phyloP scores from a whole-genome alignment of 2,888 invertebrate species.

The Schizaphis graminum region DNA sequence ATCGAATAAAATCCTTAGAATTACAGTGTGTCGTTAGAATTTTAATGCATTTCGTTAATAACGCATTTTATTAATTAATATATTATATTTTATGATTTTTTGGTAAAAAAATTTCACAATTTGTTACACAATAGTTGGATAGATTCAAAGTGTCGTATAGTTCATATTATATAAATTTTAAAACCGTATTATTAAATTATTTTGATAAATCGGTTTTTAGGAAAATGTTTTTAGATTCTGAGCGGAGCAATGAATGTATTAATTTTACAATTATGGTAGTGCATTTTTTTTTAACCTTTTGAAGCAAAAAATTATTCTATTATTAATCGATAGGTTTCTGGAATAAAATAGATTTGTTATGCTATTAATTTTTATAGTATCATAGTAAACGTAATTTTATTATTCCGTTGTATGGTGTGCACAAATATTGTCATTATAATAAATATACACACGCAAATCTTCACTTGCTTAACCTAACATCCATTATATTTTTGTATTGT shows the following conservation, averaged over 20 bases:
- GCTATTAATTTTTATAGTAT: too few relatives aligned
- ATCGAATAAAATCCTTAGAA: background rate
- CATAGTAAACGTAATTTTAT: background rate
- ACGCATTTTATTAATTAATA: background rate
- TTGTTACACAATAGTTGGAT: background rate
- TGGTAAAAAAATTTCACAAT: background rate
- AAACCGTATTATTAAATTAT: background rate
- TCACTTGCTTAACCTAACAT: background rate
- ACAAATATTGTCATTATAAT: too few relatives aligned
- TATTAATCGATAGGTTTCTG: background rate
- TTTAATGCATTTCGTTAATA: background rate
- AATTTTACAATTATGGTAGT: background rate
- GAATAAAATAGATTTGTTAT: too few relatives aligned
- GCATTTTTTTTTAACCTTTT: background rate
- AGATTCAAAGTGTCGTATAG: background rate
- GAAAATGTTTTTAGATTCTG: background rate
- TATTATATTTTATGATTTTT: background rate
- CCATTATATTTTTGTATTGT: background rate
- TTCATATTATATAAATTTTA: background rate
- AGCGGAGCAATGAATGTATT: background rate
- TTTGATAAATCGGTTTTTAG: background rate
- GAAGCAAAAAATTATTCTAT: background rate
- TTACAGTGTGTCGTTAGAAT: background rate
- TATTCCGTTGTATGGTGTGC: background rate
- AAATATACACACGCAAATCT: too few relatives aligned